Conservation (phyloP, 2,888 invertebrate species). For the Tholera decimalis region DNA sequence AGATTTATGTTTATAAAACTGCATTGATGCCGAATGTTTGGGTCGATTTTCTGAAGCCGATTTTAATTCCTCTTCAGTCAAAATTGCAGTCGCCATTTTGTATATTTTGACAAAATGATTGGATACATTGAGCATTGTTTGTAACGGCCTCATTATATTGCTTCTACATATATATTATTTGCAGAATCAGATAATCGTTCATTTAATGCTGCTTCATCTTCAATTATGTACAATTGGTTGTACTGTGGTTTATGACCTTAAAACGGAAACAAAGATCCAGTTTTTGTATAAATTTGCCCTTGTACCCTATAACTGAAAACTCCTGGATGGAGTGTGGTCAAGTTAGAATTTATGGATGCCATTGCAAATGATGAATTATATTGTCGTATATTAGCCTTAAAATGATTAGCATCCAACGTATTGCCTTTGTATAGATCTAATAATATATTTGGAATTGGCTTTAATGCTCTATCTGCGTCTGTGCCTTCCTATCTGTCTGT, state of each 20-base stretch:
- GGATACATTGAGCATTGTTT: constrained; percentile 12
- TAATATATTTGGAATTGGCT: constrained; percentile 8
- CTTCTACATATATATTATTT: not conserved
- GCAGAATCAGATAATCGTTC: not conserved
- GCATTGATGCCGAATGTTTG: constrained; percentile 50
- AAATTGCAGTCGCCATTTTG: constrained; percentile 19
- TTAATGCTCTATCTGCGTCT: constrained; percentile 5
- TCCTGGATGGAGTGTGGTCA: constrained; percentile 42
- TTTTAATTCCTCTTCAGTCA: constrained; percentile 48
- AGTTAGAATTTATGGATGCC: constrained; percentile 34
- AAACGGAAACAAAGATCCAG: constrained; percentile 55
- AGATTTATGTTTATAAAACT: constrained; percentile 35
- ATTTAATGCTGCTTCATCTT: constrained; percentile 33
- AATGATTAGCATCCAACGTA: constrained; percentile 38
- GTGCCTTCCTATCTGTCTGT: too few relatives aligned
- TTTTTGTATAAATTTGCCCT: constrained; percentile 29
- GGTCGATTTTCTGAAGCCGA: constrained; percentile 27
- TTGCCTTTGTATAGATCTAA: not conserved
- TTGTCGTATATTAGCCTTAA: constrained; percentile 29
- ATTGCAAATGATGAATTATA: constrained; percentile 5
- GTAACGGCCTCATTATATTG: constrained; percentile 31
- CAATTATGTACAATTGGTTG: constrained; percentile 56
- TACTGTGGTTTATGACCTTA: constrained; percentile 54
- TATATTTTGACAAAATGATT: not conserved
- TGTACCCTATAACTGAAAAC: constrained; percentile 9